Conservation (phyloP, 2,113 vertebrate genomes). For the Cricetomys ansorgei region DNA sequence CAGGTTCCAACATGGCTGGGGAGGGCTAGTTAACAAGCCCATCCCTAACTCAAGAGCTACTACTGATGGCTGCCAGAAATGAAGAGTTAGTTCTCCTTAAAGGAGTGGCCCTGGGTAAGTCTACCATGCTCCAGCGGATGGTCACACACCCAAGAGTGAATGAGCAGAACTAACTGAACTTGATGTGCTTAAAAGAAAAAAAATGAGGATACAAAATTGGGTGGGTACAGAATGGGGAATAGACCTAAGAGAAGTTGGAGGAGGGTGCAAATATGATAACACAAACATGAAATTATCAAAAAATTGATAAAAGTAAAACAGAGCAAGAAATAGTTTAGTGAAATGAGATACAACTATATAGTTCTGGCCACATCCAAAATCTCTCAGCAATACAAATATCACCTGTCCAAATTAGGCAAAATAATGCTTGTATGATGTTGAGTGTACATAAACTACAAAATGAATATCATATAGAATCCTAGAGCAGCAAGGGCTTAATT, state of each 20-base stretch:
- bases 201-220: neutral
- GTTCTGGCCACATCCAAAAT: neutral
- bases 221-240: neutral
- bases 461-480: neutral
- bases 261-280: neutral
- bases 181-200: too few relatives aligned
- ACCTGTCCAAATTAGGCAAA: constrained; percentile 34
- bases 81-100: neutral
- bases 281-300: neutral
- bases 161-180: neutral
- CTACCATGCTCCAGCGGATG: neutral
- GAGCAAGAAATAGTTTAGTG: constrained; percentile 28
- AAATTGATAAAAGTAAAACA: neutral
- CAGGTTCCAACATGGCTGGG: neutral
- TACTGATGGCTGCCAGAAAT: neutral
- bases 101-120: neutral
- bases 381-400: constrained; percentile 27
- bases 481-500: neutral
- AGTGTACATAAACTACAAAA: neutral
- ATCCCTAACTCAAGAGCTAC: too few relatives aligned
- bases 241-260: neutral
- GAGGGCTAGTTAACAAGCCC: too few relatives aligned
- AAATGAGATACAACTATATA: neutral
- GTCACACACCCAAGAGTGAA: too few relatives aligned
- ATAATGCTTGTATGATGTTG: neutral